A percentile compares a stretch with the other conserved stretches of the same genome.
phyloP scores from a whole-genome alignment of 2,888 invertebrate species.

The Scaptomyza tumidula region DNA sequence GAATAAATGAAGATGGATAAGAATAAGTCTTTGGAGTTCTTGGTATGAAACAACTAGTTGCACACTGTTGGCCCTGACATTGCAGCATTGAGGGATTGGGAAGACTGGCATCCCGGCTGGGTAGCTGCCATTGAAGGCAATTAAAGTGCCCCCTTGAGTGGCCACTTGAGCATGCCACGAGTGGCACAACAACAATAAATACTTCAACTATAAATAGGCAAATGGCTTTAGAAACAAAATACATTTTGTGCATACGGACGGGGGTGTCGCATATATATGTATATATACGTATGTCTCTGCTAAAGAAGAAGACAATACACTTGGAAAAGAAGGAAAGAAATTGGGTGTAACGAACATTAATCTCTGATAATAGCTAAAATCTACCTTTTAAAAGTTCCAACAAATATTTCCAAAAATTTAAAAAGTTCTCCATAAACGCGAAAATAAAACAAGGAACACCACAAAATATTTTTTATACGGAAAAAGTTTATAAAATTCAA shows the following conservation, averaged over 20 bases:
- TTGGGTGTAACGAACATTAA: no score
- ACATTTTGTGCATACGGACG: slow-evolving; percentile 12
- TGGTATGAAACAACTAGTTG: slow-evolving; percentile 62
- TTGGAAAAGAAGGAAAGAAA: no score
- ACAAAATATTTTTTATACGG: not conserved
- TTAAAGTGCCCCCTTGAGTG: slow-evolving; percentile 74
- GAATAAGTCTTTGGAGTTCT: slow-evolving; percentile 12
- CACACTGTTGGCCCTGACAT: slow-evolving; percentile 64
- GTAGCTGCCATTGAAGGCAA: slow-evolving; percentile 51
- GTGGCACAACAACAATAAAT: slow-evolving; percentile 78
- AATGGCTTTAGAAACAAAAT: slow-evolving; percentile 74
- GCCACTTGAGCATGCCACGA: slow-evolving; percentile 75
- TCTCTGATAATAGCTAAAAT: no score
- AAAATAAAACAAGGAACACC: no score
- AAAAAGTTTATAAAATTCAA: not conserved
- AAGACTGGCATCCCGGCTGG: slow-evolving; percentile 15
- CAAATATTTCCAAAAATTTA: no score
- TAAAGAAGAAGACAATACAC: not conserved
- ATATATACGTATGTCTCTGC: not conserved
- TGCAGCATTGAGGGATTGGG: slow-evolving; percentile 27
- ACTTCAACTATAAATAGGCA: slow-evolving; percentile 80
- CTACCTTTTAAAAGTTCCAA: no score
- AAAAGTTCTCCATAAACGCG: no score
- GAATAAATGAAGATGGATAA: slow-evolving; percentile 2
- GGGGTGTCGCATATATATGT: not conserved